These are phyloP conservation scores for Hystrix cristata DNA, from an alignment of 2,113 vertebrate genomes.

Conservation along the genomic window DNA sequence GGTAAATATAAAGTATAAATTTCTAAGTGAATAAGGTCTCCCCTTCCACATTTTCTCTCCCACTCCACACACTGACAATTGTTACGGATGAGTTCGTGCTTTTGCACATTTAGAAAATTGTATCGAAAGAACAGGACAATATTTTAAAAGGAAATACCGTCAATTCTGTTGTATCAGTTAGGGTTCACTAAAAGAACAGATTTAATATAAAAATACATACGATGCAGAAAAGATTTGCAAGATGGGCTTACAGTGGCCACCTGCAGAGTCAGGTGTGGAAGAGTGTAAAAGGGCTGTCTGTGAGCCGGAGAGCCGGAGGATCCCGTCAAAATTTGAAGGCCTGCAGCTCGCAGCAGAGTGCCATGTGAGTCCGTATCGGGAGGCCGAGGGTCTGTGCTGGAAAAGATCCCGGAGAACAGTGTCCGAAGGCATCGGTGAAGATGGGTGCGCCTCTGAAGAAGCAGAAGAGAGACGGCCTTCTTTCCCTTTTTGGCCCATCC, in stretches of 20 bases:
- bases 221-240: neutral
- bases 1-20: neutral
- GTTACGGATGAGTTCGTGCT: neutral
- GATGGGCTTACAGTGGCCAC: neutral
- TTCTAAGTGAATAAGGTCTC: neutral
- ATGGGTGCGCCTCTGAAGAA: neutral
- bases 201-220: neutral
- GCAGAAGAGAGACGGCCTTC: neutral
- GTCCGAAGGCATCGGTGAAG: neutral
- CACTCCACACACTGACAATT: neutral
- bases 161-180: neutral
- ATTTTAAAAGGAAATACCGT: neutral
- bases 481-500: neutral
- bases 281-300: neutral
- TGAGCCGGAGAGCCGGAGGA: neutral
- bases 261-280: neutral
- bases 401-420: neutral
- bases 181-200: neutral
- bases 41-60: too few relatives aligned
- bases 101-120: neutral
- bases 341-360: neutral
- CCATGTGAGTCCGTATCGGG: too few relatives aligned
- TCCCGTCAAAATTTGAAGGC: neutral
- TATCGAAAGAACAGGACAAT: neutral
- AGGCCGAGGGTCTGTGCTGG: neutral